phyloP scores from a whole-genome alignment of 2,888 invertebrate genomes.

The Stramonita haemastoma region DNA sequence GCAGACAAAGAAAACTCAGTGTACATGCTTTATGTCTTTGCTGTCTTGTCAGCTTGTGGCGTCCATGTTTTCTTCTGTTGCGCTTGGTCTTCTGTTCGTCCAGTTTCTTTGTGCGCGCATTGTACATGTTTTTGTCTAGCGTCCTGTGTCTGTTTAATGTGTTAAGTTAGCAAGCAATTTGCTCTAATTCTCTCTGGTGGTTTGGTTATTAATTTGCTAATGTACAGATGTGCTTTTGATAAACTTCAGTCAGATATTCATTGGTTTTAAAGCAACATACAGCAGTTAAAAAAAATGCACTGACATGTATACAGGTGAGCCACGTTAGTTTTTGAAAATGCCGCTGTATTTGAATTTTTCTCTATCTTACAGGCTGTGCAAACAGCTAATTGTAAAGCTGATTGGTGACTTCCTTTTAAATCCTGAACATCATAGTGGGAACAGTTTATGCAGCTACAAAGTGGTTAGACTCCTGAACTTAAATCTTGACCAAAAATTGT shows the following conservation, averaged over 20 bases:
- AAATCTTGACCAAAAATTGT: no score
- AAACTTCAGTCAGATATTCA: neutral
- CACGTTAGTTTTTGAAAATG: neutral
- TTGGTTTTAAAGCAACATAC: neutral
- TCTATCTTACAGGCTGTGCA: no score
- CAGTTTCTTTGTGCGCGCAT: neutral
- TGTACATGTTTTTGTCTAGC: neutral
- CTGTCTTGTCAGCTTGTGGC: neutral
- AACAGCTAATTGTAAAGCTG: no score
- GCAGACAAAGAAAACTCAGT: neutral
- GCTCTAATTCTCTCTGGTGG: neutral
- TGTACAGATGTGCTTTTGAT: conserved; percentile 1
- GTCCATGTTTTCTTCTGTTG: neutral
- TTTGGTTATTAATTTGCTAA: conserved; percentile 15
- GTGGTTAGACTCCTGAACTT: no score
- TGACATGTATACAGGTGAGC: conserved; percentile 26
- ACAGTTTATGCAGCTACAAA: no score
- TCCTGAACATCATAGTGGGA: neutral
- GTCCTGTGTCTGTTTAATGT: neutral
- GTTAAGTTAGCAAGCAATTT: neutral
- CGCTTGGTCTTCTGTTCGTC: neutral
- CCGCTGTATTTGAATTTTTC: neutral
- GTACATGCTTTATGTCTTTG: conserved; percentile 9
- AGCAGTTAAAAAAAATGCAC: neutral
- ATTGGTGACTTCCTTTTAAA: neutral